A percentile compares a stretch with the other conserved stretches of the same genome.
These are phyloP conservation scores for Thymallus thymallus DNA, from an alignment of 2,113 vertebrate genomes.

Conservation along the genomic window DNA sequence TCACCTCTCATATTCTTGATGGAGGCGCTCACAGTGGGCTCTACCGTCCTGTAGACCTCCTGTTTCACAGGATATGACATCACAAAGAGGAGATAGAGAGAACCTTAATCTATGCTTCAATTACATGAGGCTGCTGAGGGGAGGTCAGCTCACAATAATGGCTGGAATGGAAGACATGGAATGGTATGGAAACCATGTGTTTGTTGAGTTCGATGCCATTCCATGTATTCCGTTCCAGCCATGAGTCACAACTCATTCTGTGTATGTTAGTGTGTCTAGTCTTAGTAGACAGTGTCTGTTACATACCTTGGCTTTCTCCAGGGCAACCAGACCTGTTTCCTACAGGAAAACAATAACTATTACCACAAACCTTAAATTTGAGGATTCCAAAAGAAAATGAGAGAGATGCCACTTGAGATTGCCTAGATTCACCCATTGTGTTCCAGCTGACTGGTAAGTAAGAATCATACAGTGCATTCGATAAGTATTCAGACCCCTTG, in stretches of 20 bases:
- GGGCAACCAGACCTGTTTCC: slow-evolving; percentile 38
- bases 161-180: too few species aligned
- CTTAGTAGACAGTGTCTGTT: neutral
- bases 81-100: slow-evolving; percentile 13
- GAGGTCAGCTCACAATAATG: too few species aligned
- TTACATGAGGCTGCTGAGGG: too few species aligned
- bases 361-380: neutral
- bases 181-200: too few species aligned
- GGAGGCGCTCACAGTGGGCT: slow-evolving; percentile 77
- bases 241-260: too few species aligned
- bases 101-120: neutral
- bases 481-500: too few species aligned
- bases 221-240: too few species aligned
- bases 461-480: too few species aligned
- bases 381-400: neutral
- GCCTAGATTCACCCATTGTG: neutral
- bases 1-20: slow-evolving; percentile 80
- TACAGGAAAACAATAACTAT: slow-evolving; percentile 27
- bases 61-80: slow-evolving; percentile 51
- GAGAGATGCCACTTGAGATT: neutral
- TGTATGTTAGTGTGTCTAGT: too few species aligned
- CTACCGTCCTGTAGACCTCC: slow-evolving; percentile 75
- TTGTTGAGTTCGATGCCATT: too few species aligned
- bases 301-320: slow-evolving; percentile 60
- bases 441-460: neutral